These are phyloP conservation scores for Eupithecia vulgata DNA, from an alignment of 2,888 invertebrate species.

Conservation along the genomic window DNA sequence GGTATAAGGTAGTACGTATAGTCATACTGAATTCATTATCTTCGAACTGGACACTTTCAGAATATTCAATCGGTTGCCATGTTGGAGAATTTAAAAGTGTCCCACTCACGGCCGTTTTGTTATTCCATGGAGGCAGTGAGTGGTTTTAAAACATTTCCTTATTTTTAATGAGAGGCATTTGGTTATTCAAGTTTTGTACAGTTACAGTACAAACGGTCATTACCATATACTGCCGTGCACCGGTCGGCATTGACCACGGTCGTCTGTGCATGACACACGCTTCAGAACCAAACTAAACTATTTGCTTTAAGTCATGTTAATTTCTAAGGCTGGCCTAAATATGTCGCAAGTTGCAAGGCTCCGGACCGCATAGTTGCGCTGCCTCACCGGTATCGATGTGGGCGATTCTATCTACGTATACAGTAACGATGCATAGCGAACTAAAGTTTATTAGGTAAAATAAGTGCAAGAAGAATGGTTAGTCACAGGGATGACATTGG, in stretches of 20 bases:
- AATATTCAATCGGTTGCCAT: conserved; percentile 36
- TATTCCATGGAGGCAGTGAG: conserved; percentile 44
- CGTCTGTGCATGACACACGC: conserved; percentile 51
- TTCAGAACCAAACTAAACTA: conserved; percentile 54
- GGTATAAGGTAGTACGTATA: conserved; percentile 26
- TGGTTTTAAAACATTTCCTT: conserved; percentile 51
- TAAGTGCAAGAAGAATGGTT: conserved; percentile 76
- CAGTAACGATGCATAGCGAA: conserved; percentile 26
- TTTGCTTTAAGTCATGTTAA: conserved; percentile 68
- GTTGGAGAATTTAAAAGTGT: conserved; percentile 25
- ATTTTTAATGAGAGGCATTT: conserved; percentile 52
- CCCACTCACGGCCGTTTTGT: conserved; percentile 44
- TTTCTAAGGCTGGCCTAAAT: conserved; percentile 64
- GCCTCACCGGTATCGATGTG: conserved; percentile 53
- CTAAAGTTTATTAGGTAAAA: conserved; percentile 36
- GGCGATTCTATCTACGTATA: conserved; percentile 56
- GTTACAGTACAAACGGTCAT: conserved; percentile 62
- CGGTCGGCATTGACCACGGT: conserved; percentile 70
- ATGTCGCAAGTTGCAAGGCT: conserved; percentile 66
- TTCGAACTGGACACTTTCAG: conserved; percentile 37
- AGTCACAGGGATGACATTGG: conserved; percentile 79
- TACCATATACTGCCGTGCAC: conserved; percentile 65
- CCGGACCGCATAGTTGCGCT: conserved; percentile 63
- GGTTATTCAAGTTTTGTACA: conserved; percentile 52
- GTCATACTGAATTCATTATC: conserved; percentile 34